These are phyloP conservation scores for Phalacrocorax brasilianus DNA, from an alignment of 2,113 vertebrate species.

Conservation along the genomic window DNA sequence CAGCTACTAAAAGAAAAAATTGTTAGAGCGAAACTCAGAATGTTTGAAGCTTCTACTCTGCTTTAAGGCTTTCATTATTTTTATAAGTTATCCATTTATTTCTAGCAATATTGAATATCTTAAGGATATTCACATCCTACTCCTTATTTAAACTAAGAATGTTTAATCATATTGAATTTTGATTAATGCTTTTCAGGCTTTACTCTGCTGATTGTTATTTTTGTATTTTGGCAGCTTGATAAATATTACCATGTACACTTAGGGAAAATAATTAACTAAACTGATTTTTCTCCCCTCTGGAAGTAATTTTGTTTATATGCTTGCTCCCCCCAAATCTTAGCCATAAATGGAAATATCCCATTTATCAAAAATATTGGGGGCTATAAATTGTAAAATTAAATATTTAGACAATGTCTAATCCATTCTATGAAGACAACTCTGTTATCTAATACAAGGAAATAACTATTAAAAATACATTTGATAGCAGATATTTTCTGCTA, in stretches of 20 bases:
- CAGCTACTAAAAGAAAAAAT: neutral
- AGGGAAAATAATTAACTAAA: slow-evolving; percentile 22
- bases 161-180: slow-evolving; percentile 20
- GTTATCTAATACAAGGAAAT: slow-evolving; percentile 21
- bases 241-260: slow-evolving; percentile 28
- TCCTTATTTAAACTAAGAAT: slow-evolving; percentile 51
- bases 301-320: slow-evolving; percentile 32
- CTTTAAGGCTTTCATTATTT: slow-evolving; percentile 55
- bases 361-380: slow-evolving; percentile 12
- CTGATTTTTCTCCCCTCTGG: slow-evolving; percentile 1
- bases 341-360: neutral
- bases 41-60: slow-evolving; percentile 46
- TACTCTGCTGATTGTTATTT: slow-evolving; percentile 9
- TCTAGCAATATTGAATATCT: slow-evolving; percentile 57
- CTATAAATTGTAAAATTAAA: slow-evolving; percentile 35
- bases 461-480: slow-evolving; percentile 43
- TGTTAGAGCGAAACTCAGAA: neutral
- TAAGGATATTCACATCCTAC: slow-evolving; percentile 51
- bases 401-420: too few species aligned
- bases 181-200: slow-evolving; percentile 44
- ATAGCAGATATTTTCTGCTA: neutral
- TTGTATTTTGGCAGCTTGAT: slow-evolving; percentile 20
- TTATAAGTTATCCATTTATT: slow-evolving; percentile 61
- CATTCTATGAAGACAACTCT: neutral
- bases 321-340: neutral